These are phyloP conservation scores for Dolichotis patagonum DNA, from an alignment of 2,113 vertebrate genomes.

Conservation along the genomic window DNA sequence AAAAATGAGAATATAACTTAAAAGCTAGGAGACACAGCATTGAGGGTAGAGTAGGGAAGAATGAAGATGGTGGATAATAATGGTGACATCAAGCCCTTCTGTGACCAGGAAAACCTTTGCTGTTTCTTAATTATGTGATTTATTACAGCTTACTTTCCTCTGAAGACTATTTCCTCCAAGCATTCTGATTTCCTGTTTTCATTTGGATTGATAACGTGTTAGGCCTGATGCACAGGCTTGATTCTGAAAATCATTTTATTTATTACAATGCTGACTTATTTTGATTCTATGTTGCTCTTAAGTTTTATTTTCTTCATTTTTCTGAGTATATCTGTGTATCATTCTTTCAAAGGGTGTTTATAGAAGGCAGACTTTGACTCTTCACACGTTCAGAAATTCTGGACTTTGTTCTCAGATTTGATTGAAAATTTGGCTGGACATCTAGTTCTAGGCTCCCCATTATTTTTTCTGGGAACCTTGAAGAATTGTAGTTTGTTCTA, in stretches of 20 bases:
- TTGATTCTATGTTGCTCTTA: neutral
- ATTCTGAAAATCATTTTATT: neutral
- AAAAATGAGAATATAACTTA: neutral
- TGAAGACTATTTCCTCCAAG: neutral
- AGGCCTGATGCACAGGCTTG: neutral
- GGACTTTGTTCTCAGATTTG: neutral
- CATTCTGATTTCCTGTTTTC: neutral
- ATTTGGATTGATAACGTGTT: neutral
- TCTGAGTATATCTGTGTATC: neutral
- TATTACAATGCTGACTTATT: neutral
- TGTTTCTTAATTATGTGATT: neutral
- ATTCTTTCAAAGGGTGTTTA: neutral
- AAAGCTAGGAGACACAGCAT: neutral
- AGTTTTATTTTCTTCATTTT: neutral
- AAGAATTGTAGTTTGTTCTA: neutral
- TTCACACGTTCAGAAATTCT: neutral
- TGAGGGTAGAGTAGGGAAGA: neutral
- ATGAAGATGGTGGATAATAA: neutral
- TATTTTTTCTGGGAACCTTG: neutral
- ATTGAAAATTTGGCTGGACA: neutral
- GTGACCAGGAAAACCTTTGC: neutral
- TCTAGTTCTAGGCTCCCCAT: neutral
- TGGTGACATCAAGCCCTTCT: neutral
- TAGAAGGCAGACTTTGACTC: neutral
- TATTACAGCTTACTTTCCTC: neutral